These are phyloP conservation scores for Ennomos erosarius DNA, from an alignment of 2,888 invertebrate species.

Conservation along the genomic window DNA sequence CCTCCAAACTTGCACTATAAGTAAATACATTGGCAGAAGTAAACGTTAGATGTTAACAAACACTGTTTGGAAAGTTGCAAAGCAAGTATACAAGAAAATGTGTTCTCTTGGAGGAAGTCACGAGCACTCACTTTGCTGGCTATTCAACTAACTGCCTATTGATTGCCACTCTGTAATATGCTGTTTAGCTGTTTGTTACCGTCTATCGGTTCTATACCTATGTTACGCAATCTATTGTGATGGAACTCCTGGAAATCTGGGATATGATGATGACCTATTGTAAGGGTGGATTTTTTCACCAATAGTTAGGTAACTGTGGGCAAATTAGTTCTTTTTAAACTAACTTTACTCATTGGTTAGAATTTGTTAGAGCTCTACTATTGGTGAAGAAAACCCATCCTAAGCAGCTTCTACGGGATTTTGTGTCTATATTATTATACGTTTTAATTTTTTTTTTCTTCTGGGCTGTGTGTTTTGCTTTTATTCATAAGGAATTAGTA, in stretches of 20 bases:
- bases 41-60: constrained; percentile 34
- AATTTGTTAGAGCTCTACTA: too few species aligned
- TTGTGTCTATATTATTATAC: too few species aligned
- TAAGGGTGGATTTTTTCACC: too few species aligned
- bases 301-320: too few species aligned
- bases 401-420: too few species aligned
- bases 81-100: constrained; percentile 70
- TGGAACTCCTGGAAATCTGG: constrained; percentile 17
- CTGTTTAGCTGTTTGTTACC: constrained; percentile 42
- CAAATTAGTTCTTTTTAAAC: too few species aligned
- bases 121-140: constrained; percentile 57
- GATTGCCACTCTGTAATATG: constrained; percentile 58
- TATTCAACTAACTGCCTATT: constrained; percentile 60
- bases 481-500: too few species aligned
- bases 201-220: constrained; percentile 32
- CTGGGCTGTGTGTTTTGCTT: too few species aligned
- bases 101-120: constrained; percentile 67
- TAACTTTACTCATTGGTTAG: too few species aligned
- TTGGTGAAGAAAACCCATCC: too few species aligned
- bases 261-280: background rate
- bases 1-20: background rate
- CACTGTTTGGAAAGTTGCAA: constrained; percentile 71
- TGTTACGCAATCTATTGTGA: constrained; percentile 31
- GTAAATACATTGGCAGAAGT: constrained; percentile 24
- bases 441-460: too few species aligned